Percentiles rank a stretch among this genome's conserved stretches.
Evolutionary conservation across 2,888 invertebrate species (phyloP).

Genomic region (Meghimatium bilineatum): DNA sequence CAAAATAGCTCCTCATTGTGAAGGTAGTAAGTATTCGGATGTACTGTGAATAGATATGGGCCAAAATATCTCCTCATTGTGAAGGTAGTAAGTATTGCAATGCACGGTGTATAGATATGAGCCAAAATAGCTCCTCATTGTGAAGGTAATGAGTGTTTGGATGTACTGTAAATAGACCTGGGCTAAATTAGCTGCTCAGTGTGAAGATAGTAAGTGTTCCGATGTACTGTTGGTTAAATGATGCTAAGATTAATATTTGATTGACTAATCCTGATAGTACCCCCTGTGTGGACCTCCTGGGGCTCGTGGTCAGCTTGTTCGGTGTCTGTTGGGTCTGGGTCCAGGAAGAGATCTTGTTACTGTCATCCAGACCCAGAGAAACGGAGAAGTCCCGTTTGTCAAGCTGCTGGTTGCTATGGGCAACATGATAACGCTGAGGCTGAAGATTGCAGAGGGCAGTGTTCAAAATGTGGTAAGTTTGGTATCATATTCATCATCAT

Average conservation of each 20-base stretch:
- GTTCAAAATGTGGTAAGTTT: conserved; percentile 9
- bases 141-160: no score
- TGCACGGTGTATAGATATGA: no score
- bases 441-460: neutral
- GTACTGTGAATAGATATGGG: no score
- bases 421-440: neutral
- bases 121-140: no score
- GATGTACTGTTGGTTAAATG: neutral
- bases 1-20: no score
- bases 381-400: conserved; percentile 18
- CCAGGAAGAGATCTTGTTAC: neutral
- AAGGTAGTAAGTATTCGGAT: no score
- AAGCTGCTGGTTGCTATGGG: conserved; percentile 9
- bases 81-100: no score
- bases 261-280: neutral
- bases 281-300: neutral
- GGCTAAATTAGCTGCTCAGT: no score
- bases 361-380: conserved; percentile 3
- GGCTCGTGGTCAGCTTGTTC: neutral
- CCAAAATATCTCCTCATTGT: no score
- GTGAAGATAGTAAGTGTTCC: no score
- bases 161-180: no score
- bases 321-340: conserved; percentile 3
- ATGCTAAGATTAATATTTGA: neutral
- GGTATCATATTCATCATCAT: neutral